Evolutionary conservation across 2,888 invertebrate genomes (phyloP).

Genomic region (Patella depressa): DNA sequence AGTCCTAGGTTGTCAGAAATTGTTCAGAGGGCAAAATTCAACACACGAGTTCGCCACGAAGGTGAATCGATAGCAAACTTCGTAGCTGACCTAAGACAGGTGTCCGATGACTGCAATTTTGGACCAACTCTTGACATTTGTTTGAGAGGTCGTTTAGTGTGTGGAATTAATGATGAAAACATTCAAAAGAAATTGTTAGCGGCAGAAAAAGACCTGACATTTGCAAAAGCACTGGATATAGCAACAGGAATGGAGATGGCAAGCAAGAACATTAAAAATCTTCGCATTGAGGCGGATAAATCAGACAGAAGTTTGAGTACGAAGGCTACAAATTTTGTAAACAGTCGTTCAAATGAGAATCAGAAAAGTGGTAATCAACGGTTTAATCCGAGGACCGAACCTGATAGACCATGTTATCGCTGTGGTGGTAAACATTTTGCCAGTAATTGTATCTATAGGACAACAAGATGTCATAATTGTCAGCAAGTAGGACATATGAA

Average conservation of each 20-base stretch:
- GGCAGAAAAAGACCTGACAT: background rate
- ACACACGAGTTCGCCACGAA: too few relatives aligned
- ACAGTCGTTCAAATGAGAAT: too few relatives aligned
- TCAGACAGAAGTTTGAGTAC: too few relatives aligned
- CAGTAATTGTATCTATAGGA: background rate
- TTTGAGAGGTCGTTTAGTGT: background rate
- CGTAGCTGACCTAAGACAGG: background rate
- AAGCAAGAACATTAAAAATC: too few relatives aligned
- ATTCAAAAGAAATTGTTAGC: background rate
- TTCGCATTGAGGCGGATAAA: too few relatives aligned
- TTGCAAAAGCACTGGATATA: too few relatives aligned
- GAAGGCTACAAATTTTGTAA: too few relatives aligned
- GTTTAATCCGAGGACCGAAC: background rate
- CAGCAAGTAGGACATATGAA: background rate
- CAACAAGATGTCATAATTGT: background rate
- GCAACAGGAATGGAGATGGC: too few relatives aligned
- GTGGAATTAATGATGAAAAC: background rate
- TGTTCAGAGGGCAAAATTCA: too few relatives aligned
- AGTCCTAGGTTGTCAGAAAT: too few relatives aligned
- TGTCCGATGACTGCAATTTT: background rate
- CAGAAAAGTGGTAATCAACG: too few relatives aligned
- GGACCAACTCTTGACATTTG: background rate
- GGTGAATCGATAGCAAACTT: too few relatives aligned
- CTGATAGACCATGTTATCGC: background rate
- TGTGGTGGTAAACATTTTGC: conserved; percentile 1